Evolutionary conservation across 2,113 vertebrate species (phyloP).

Genomic region (rabbit (Oryctolagus cuniculus)): mOryCun1.1 NC_091447.1:37061501-37062000

Average conservation of each 20-base stretch:
- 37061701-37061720: slow-evolving; percentile 32
- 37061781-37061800: neutral
- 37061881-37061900: neutral
- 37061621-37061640: too few relatives aligned
- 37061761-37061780: neutral
- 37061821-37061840: neutral
- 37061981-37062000: slow-evolving; percentile 24
- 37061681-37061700: neutral
- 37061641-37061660: too few relatives aligned
- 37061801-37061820: neutral
- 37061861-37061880: neutral
- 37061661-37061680: neutral
- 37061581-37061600: too few relatives aligned
- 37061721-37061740: neutral
- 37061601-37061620: too few relatives aligned
- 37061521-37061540: too few relatives aligned
- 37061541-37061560: too few relatives aligned
- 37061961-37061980: neutral
- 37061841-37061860: neutral
- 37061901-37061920: neutral
- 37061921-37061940: neutral
- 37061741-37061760: neutral
- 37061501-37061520: too few relatives aligned
- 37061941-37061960: slow-evolving; percentile 28
- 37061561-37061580: too few relatives aligned